Conservation (phyloP, 1,140 invertebrate genomes). For the Orius laevigatus region DNA sequence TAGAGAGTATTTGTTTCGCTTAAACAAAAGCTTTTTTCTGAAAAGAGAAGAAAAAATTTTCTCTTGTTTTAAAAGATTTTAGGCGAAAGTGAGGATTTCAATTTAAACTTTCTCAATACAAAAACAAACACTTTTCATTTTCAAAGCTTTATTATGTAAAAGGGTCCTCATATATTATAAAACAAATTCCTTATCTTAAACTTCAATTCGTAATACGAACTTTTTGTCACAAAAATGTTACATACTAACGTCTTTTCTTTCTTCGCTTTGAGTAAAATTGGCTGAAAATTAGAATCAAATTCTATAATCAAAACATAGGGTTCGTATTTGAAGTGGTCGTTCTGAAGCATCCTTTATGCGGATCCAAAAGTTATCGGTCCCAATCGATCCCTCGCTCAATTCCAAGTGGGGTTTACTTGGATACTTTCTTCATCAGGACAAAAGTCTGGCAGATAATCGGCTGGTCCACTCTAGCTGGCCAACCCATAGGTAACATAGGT, state of each 20-base stretch:
- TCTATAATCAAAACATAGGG: no score
- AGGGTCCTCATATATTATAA: not conserved
- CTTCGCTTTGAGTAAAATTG: not conserved
- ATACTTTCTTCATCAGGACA: no score
- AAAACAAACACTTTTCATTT: not conserved
- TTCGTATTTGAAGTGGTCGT: no score
- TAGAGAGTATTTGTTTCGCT: no score
- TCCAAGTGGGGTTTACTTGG: no score
- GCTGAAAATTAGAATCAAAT: not conserved
- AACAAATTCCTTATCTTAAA: not conserved
- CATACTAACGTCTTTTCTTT: not conserved
- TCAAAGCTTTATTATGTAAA: not conserved
- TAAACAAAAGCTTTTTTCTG: no score
- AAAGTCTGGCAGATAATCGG: no score
- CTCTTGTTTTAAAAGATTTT: not conserved
- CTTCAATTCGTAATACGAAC: not conserved
- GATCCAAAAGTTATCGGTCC: no score
- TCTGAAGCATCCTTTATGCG: no score
- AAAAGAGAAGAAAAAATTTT: not conserved
- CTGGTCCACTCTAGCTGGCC: not conserved
- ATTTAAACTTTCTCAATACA: not conserved
- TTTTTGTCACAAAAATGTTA: not conserved
- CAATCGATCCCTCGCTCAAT: no score
- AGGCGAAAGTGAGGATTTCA: slow-evolving; percentile 2
- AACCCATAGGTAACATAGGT: not conserved